Conservation (phyloP, 2,888 invertebrate genomes). For the Tinea pellionella region DNA sequence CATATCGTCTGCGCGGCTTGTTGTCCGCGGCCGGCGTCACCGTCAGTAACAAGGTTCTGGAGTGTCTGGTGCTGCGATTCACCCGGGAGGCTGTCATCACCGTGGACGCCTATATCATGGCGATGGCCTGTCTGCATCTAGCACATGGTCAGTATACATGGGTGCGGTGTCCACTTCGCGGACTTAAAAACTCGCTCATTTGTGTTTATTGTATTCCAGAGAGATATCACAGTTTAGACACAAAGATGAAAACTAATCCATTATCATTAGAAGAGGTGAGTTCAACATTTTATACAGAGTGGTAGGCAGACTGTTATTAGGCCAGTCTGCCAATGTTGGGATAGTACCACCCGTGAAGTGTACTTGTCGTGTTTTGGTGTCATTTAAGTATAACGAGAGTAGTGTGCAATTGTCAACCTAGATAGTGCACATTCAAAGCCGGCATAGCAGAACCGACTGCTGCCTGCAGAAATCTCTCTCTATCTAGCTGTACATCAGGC, state of each 20-base stretch:
- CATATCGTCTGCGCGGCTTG: conserved; percentile 69
- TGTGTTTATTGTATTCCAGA: conserved; percentile 49
- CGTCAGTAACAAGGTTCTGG: conserved; percentile 76
- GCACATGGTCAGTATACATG: conserved; percentile 42
- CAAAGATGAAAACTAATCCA: conserved; percentile 78
- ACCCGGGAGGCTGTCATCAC: conserved; percentile 69
- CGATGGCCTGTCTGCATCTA: conserved; percentile 47
- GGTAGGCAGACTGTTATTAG: no score
- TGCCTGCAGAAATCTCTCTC: no score
- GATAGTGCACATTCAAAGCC: no score
- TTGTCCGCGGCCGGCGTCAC: conserved; percentile 76
- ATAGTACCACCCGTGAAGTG: no score
- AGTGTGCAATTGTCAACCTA: no score
- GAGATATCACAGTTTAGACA: conserved; percentile 75
- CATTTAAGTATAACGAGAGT: no score
- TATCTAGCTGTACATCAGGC: no score
- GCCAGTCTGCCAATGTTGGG: no score
- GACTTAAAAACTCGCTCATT: neutral
- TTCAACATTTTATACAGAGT: conserved; percentile 15
- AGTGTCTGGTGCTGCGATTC: conserved; percentile 76
- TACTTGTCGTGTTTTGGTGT: no score
- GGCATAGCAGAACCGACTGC: no score
- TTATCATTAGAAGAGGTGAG: conserved; percentile 77
- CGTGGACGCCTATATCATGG: conserved; percentile 73
- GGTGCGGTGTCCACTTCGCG: no score